Evolutionary conservation across 1,140 invertebrate genomes (phyloP).

Genomic region (Hestina assimilis): DNA sequence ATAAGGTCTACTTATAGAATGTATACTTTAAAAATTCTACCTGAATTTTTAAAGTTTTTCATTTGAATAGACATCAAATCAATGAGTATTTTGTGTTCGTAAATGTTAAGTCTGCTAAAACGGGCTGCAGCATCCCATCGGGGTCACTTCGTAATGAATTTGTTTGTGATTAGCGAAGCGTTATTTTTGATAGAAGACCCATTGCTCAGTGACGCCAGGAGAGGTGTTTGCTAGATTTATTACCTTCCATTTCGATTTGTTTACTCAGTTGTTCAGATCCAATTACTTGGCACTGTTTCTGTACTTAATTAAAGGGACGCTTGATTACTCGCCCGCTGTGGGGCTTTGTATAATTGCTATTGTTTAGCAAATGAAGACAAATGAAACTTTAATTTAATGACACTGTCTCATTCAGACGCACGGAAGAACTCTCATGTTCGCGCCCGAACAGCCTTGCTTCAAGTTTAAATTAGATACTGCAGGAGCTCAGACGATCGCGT

Average conservation of each 20-base stretch:
- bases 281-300: slow-evolving; percentile 78
- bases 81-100: no score
- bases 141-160: slow-evolving; percentile 21
- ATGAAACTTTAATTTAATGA: slow-evolving; percentile 78
- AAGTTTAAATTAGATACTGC: slow-evolving; percentile 46
- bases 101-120: neutral
- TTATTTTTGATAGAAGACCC: slow-evolving; percentile 53
- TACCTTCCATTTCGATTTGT: slow-evolving; percentile 77
- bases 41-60: no score
- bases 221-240: slow-evolving; percentile 76
- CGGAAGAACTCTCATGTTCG: slow-evolving; percentile 62
- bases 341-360: slow-evolving; percentile 78
- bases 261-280: slow-evolving; percentile 78
- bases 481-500: slow-evolving; percentile 16
- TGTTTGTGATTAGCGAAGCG: slow-evolving; percentile 45
- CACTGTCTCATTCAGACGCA: slow-evolving; percentile 72
- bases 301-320: slow-evolving; percentile 78
- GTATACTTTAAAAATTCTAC: no score
- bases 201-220: slow-evolving; percentile 57
- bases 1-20: no score
- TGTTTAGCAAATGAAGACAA: slow-evolving; percentile 79
- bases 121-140: neutral
- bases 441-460: slow-evolving; percentile 45
- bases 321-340: slow-evolving; percentile 77
- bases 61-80: no score